phyloP scores from a whole-genome alignment of 2,797 vertebrate species.

The Carcharodon carcharias region DNA sequence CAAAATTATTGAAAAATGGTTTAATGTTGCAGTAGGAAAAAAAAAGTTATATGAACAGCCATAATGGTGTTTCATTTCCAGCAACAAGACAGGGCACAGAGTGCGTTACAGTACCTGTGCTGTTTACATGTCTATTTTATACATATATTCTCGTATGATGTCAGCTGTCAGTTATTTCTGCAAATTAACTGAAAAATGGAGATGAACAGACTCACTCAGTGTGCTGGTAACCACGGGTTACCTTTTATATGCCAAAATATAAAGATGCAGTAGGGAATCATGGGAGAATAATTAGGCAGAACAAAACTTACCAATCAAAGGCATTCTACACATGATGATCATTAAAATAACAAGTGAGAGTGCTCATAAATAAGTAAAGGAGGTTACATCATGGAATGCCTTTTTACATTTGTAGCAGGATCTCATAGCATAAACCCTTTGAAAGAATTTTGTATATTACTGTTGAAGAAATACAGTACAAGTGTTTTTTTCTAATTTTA shows the following conservation, averaged over 20 bases:
- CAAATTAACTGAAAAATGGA: slow-evolving; percentile 95
- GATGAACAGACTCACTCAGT: slow-evolving; percentile 84
- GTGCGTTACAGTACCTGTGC: slow-evolving; percentile 92
- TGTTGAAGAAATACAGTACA: slow-evolving; percentile 89
- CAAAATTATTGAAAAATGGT: slow-evolving; percentile 90
- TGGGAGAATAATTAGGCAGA: slow-evolving; percentile 93
- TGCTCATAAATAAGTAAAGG: slow-evolving; percentile 83
- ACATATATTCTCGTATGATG: slow-evolving; percentile 85
- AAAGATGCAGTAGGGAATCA: slow-evolving; percentile 92
- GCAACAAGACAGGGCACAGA: slow-evolving; percentile 90
- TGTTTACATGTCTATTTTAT: slow-evolving; percentile 99
- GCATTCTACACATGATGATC: slow-evolving; percentile 72
- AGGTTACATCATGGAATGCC: slow-evolving; percentile 84
- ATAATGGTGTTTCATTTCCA: slow-evolving; percentile 97
- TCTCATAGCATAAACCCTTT: slow-evolving; percentile 92
- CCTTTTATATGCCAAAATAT: slow-evolving; percentile 91
- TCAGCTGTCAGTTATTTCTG: slow-evolving; percentile 98
- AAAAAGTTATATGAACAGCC: slow-evolving; percentile 97
- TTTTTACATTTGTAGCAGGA: slow-evolving; percentile 85
- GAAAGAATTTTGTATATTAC: slow-evolving; percentile 70
- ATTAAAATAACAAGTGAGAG: slow-evolving; percentile 74
- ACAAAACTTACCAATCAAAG: slow-evolving; percentile 77
- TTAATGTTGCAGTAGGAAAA: slow-evolving; percentile 98
- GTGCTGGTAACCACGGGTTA: slow-evolving; percentile 95
- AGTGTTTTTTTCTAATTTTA: slow-evolving; percentile 73